Conservation (phyloP, 2,888 invertebrate genomes). For the Metallyticus violacea region DNA sequence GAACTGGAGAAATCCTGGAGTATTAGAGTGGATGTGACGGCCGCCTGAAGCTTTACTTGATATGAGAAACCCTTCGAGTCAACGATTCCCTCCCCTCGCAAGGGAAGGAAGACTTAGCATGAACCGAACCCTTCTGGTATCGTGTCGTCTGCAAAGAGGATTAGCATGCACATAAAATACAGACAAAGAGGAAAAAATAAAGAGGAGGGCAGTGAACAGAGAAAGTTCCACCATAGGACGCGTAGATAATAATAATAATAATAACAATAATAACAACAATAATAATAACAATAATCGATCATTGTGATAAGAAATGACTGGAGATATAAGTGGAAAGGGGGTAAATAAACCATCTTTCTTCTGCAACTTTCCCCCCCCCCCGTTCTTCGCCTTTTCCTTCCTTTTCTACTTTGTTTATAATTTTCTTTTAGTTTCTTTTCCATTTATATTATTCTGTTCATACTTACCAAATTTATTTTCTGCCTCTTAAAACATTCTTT, state of each 20-base stretch:
- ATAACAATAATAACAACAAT: too few species aligned
- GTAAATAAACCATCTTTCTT: background rate
- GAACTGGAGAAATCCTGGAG: background rate
- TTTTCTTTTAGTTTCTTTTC: too few species aligned
- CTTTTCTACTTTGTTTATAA: too few species aligned
- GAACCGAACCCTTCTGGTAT: conserved; percentile 12
- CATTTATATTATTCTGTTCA: too few species aligned
- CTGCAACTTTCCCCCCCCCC: too few species aligned
- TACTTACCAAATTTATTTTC: too few species aligned
- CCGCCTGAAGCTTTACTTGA: background rate
- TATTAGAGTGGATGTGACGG: background rate
- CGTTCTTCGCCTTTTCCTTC: too few species aligned
- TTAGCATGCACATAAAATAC: background rate
- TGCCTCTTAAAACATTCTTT: too few species aligned
- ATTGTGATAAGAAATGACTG: background rate
- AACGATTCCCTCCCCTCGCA: background rate
- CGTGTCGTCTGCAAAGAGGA: conserved; percentile 12
- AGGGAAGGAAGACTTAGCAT: background rate
- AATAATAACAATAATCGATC: background rate
- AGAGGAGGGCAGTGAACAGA: background rate
- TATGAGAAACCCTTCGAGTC: conserved; percentile 10
- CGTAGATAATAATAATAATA: too few species aligned
- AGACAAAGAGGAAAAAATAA: background rate
- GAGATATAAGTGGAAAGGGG: background rate
- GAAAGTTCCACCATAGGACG: background rate